Base-by-base conservation (phyloP, 2,888 invertebrate species). In the Drosophila picticornis region DNA sequence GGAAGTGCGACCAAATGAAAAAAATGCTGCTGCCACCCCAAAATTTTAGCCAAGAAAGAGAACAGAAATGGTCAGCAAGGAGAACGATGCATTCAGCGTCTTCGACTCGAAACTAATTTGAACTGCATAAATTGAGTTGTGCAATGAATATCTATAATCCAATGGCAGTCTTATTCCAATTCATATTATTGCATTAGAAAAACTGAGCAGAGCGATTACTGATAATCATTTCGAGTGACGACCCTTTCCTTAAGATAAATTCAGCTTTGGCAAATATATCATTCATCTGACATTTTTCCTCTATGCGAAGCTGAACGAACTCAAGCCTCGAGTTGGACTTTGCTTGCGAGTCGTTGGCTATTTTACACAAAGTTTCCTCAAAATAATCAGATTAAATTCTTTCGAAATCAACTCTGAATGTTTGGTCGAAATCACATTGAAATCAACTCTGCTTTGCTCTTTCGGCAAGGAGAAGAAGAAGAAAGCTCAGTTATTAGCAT, bases 1-100 rank as follows among this genome's bases (percentile, higher is more conserved):
- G 80, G 76, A 80, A 80, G 84, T 83, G 65, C 57, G 72, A 68
- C 66, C 77, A 83, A 83, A 83, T 83, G 81, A 84, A 72, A 83
- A 80, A 72, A 57, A 32, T 34, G 4, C 34, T 34, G 68, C 63
- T 67, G 67, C 72, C 72, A 67, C 65, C 67, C 66, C 65, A 61
- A 61, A 75, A 76, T 61, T 60, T 53, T 63, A 25, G 38, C 46
- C 71, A 55, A 60, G 52, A 43, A 43, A 38, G 29, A 22, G 46
- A 9, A 46, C 46, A 4, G 29, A 59, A 62, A 56, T n/a, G 62
- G 27, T 29, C 59, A 69, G 27, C 4, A 31, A 38, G 58, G 3
- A 38, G 46, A 13, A 1, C 27, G 40, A 29, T 56, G 46, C 22
- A 48, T 55, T 36, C 38, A 48, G 56, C 46, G 34, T 58, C 53